Evolutionary conservation across 2,888 invertebrate genomes (phyloP), one percentile per base, ranked within the genome.

Genomic region (Coecobrya sp.): DNA sequence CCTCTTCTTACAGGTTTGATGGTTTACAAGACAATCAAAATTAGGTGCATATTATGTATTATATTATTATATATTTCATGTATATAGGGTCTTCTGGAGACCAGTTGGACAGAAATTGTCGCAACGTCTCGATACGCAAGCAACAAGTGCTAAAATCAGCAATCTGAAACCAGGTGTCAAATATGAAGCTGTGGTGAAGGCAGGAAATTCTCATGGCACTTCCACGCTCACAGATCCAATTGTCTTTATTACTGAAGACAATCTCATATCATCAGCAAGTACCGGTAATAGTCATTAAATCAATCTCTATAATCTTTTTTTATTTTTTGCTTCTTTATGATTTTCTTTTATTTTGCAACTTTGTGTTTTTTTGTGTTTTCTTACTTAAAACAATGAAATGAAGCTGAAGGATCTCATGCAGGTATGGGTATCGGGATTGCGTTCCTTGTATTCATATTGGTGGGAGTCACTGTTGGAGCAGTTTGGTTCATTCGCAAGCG

Each of bases 141-240:
- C 97, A 94, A 97, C 97, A 68, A 97, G 97, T 95, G 96, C 97
- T 81, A 97, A 96, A 93, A 97, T 98, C 84, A 96, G 96, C n/a
- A 97, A 97, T 0, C 96, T 98, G 30, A 97, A 97, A 95, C 97
- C 97, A 93, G 97, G 97, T 94, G 96, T 97, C 76, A 96, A 97
- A 0, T 98, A 98, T 95, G 98, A 98, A 95, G 97, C 98, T 94
- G 97, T 98, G 0, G 97, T 98, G 0, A 98, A 98, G 95, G 98
- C 98, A 30, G 98, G 98, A 85, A 98, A 98, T 95, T 97, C 97
- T 94, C 96, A 97, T 94, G 98, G 98, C 52, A 97, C 98, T 52
- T 98, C 98, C 79, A 97, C 97, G 0, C 96, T 98, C 70, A 97
- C 98, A 36, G 97, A 97, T 68, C 97, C 98, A 2, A 96, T 98